Base-by-base conservation (phyloP, 2,888 invertebrate genomes). In the Leucophora obtusa region DNA sequence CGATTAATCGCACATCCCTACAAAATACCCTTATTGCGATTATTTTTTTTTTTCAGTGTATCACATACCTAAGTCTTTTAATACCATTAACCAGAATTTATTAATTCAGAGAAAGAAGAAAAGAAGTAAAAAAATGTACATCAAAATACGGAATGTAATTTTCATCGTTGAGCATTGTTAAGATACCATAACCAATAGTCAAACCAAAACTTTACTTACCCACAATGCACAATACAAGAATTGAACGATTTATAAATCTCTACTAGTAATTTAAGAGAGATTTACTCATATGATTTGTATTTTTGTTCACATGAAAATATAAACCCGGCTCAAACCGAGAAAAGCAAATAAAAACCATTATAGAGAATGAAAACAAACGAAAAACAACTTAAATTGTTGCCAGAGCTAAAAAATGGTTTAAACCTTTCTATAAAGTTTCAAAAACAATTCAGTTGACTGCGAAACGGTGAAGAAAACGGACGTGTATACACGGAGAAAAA, bases 381-480 rank as follows among this genome's bases (percentile, higher is more conserved):
- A 18, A 18, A 43, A 14, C 43, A 68, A 60, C 43, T 47, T 28
- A 65, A 68, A 63, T 28, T 68, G 43, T 74, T 71, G 71, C 72
- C 76, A 81, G 79, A 74, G 76, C 75, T 54, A 56, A 66, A 68
- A 84, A 84, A 81, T 83, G 75, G 85, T 82, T 84, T 84, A 86
- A 87, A 86, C 86, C 85, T 87, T 87, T 87, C 86, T 84, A 87
- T 85, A 86, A 85, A 85, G 85, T 85, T 88, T 86, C 82, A 84
- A 85, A 87, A 87, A 84, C 84, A 84, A 85, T 84, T 89, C 86
- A 88, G 88, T 88, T 88, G 88, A 86, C 86, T 88, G 85, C 85
- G 86, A 86, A 87, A 84, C 88, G 87, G 86, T 87, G 86, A 84
- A 83, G 85, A 85, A 85, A 85, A 85, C 87, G 85, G 87, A 85